Base-by-base conservation (phyloP, 37 sponge, comb jelly and placozoan genomes). In the Petrosia ficiformis region DNA sequence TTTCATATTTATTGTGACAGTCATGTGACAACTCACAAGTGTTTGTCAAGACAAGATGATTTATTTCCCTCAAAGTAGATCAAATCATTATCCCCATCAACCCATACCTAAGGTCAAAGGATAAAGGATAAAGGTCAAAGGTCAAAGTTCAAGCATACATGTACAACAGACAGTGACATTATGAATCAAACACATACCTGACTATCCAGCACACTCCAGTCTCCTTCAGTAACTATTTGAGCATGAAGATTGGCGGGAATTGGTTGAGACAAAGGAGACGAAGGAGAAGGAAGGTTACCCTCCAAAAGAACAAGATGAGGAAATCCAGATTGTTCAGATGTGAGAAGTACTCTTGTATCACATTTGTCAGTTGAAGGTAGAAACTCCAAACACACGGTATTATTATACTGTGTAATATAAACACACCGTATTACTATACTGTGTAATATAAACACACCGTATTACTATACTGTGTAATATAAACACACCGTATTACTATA, bases 11-110 rank as follows among this genome's bases (percentile, higher is more conserved):
- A n/a, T n/a, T n/a, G n/a, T n/a, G n/a, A n/a, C n/a, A n/a, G n/a
- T n/a, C n/a, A n/a, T n/a, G n/a, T n/a, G n/a, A n/a, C n/a, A n/a
- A 79, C 92, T 68, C 82, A 89, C 84, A 93, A 76, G 65, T 93
- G 94, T 65, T 72, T 77, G 31, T 93, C 94, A 38, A 88, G 59
- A 42, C 71, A 70, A 1, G 83, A 78, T 41, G 40, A 73, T 28
- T 26, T 39, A 39, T 77, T 87, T 60, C 70, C 94, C 67, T 74
- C 54, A 77, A 89, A 93, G 56, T 78, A 93, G 38, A 93, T 77
- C 35, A 85, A 42, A n/a, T 77, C 31, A 3, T 38, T 59, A 43
- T 74, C 65, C 25, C 63, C 44, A 39, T 89, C 80, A 38, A 89
- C 65, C 89, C 94, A 93, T 2, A 93, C 56, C 83, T 86, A 14